These are phyloP conservation scores for Irena cyanogastra DNA, from an alignment of 2,113 vertebrate species.

Conservation along the genomic window DNA sequence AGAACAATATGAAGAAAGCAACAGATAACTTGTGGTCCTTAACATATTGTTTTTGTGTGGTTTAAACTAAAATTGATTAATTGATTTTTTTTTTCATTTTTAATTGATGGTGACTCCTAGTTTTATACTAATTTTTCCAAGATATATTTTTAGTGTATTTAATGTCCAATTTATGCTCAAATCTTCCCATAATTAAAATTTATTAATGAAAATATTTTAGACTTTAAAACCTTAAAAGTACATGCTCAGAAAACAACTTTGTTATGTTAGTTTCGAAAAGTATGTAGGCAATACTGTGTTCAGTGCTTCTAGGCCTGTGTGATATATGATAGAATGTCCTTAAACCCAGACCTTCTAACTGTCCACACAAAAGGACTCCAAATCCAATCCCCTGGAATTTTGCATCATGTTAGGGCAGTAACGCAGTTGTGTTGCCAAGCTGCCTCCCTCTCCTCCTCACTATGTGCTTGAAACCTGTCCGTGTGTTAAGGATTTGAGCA, in stretches of 20 bases:
- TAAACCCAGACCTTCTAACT: neutral
- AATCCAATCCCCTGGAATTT: neutral
- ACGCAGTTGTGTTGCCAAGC: accelerated
- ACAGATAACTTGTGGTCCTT: neutral
- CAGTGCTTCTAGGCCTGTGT: neutral
- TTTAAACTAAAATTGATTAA: neutral
- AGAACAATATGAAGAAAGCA: neutral
- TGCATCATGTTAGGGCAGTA: neutral
- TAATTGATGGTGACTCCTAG: neutral
- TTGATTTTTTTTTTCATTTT: neutral
- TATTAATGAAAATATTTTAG: neutral
- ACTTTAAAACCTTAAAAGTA: neutral
- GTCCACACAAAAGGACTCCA: neutral
- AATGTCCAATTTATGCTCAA: neutral
- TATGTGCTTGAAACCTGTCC: neutral
- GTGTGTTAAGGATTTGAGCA: neutral
- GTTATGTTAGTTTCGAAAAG: neutral
- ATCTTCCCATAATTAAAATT: neutral
- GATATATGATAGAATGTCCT: neutral
- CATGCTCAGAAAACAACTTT: neutral
- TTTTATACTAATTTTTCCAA: neutral
- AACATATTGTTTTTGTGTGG: neutral
- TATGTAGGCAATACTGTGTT: neutral
- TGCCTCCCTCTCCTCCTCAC: neutral
- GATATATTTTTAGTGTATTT: neutral